phyloP scores from a whole-genome alignment of 2,797 vertebrate genomes.

The Paramormyrops hopkinsi region DNA sequence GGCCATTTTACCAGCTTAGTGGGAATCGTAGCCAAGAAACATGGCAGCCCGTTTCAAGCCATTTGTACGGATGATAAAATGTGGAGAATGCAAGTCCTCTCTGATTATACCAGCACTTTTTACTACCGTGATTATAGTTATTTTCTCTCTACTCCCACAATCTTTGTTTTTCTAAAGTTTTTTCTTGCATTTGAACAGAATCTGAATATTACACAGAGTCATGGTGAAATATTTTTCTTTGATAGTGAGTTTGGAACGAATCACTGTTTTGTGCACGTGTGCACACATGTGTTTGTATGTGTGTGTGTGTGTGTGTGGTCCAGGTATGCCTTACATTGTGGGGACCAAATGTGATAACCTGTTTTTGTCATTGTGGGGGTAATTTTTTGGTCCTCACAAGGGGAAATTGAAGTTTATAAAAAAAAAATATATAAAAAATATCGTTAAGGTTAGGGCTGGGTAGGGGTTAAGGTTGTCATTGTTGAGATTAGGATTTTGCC shows the following conservation, averaged over 20 bases:
- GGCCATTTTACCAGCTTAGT: neutral
- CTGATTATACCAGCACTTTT: neutral
- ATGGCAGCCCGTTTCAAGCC: neutral
- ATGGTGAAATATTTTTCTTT: neutral
- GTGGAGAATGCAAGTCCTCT: neutral
- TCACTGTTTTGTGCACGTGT: neutral
- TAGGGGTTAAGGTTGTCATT: too few relatives aligned
- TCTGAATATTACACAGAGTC: neutral
- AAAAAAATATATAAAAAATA: too few relatives aligned
- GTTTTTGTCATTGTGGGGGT: neutral
- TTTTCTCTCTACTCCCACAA: neutral
- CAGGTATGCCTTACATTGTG: neutral
- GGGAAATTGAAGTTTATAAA: too few relatives aligned
- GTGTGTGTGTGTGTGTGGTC: neutral
- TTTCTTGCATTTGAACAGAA: neutral
- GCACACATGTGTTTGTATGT: neutral
- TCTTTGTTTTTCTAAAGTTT: neutral
- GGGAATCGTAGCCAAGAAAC: neutral
- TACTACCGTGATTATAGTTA: neutral
- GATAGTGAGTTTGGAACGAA: neutral
- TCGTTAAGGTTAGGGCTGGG: too few relatives aligned
- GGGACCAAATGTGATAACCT: neutral
- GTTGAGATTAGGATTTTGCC: too few relatives aligned
- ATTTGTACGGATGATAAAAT: neutral
- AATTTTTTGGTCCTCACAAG: neutral